These are phyloP conservation scores for Himalopsyche japonica DNA, from an alignment of 2,888 invertebrate species.

Conservation along the genomic window DNA sequence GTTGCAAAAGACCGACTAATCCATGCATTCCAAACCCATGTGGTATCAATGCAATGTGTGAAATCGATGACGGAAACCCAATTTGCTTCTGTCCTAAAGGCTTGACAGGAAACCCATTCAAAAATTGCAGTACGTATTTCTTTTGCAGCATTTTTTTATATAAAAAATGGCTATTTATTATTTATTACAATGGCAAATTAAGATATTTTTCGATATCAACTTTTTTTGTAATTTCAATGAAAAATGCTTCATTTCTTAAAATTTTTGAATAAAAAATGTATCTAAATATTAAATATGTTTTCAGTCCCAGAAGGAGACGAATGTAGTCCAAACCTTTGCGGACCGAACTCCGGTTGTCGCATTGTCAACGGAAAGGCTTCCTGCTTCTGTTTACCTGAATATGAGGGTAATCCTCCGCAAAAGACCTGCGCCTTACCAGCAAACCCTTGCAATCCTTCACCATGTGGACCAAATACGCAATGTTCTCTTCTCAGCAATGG, in stretches of 20 bases:
- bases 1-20: constrained; percentile 74
- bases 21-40: constrained; percentile 87
- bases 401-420: constrained; percentile 80
- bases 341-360: constrained; percentile 80
- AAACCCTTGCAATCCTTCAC: constrained; percentile 82
- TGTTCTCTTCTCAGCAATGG: constrained; percentile 77
- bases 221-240: not conserved
- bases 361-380: constrained; percentile 73
- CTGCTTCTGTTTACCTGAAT: constrained; percentile 88
- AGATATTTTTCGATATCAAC: no score
- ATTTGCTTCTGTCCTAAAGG: constrained; percentile 90
- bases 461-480: constrained; percentile 87
- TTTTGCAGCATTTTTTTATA: constrained; percentile 3
- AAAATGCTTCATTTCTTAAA: no score
- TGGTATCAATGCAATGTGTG: constrained; percentile 82
- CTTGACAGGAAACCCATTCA: constrained; percentile 87
- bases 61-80: constrained; percentile 81
- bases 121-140: constrained; percentile 80
- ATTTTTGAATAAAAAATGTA: not conserved
- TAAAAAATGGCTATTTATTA: not conserved
- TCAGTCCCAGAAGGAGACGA: constrained; percentile 86
- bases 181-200: no score
- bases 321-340: constrained; percentile 82
- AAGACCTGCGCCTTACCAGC: constrained; percentile 71
- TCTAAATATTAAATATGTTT: not conserved